Conservation (phyloP, 2,113 vertebrate genomes). For the Lycocorax pyrrhopterus region DNA sequence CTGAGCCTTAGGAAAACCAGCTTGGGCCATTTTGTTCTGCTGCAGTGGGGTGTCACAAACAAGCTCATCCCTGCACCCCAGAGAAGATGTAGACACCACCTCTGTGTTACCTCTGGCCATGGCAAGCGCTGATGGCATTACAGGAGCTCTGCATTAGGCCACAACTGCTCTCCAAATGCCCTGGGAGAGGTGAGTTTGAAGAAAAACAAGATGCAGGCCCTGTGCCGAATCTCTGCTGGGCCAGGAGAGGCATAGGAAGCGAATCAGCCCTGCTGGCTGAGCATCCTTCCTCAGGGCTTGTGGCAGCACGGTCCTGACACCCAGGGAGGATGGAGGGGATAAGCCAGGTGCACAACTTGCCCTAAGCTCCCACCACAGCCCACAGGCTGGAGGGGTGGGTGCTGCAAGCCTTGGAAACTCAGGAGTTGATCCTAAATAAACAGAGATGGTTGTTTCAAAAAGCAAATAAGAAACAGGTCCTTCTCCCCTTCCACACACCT, state of each 20-base stretch:
- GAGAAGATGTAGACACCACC: neutral
- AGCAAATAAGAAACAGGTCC: neutral
- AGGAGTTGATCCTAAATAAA: neutral
- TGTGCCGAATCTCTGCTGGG: neutral
- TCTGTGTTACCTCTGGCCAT: neutral
- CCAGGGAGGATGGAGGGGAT: neutral
- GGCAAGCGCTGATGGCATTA: neutral
- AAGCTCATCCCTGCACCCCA: neutral
- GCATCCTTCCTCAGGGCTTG: neutral
- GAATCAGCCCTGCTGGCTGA: neutral
- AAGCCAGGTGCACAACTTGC: neutral
- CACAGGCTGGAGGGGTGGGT: neutral
- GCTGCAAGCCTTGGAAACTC: neutral
- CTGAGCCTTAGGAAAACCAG: neutral
- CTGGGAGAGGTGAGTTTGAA: neutral
- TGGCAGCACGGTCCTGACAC: accelerated
- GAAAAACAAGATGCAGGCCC: neutral
- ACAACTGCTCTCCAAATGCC: neutral
- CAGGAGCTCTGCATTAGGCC: neutral
- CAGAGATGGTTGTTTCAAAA: neutral
- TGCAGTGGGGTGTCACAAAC: accelerated
- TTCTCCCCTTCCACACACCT: neutral
- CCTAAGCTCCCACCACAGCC: neutral
- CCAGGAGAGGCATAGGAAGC: neutral
- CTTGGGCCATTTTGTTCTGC: neutral